These are phyloP conservation scores for Osmoderma eremita DNA, from an alignment of 2,888 invertebrate species.

Conservation along the genomic window DNA sequence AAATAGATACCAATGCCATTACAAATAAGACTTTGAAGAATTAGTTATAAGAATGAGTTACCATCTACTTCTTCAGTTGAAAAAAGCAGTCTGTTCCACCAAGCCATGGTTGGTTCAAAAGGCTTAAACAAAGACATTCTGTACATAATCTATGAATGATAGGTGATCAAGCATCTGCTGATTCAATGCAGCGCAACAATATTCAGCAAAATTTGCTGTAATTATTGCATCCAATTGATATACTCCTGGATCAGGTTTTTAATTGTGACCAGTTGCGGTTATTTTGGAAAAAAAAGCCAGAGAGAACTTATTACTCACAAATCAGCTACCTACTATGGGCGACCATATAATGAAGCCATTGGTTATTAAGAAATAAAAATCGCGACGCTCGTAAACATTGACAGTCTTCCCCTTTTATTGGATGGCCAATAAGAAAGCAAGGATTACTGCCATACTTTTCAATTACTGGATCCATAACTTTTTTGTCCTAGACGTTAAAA, in stretches of 20 bases:
- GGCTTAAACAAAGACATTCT: conserved; percentile 40
- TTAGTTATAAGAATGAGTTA: conserved; percentile 39
- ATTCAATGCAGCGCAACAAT: conserved; percentile 41
- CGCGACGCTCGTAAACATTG: background rate
- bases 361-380: background rate
- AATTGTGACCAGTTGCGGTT: too few relatives aligned
- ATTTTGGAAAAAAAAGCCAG: conserved; percentile 5
- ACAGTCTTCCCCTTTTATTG: too few relatives aligned
- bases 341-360: background rate
- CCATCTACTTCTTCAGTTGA: conserved; percentile 38
- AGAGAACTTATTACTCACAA: background rate
- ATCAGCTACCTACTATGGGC: background rate
- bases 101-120: conserved; percentile 34
- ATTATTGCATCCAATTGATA: conserved; percentile 33
- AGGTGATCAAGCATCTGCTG: conserved; percentile 40
- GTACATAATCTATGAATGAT: conserved; percentile 42
- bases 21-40: conserved; percentile 38
- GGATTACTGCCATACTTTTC: too few relatives aligned
- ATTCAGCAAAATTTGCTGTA: conserved; percentile 40
- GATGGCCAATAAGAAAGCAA: too few relatives aligned
- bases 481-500: background rate
- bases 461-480: too few relatives aligned
- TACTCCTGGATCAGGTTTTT: background rate
- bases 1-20: too few relatives aligned
- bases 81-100: conserved; percentile 37